Percentiles rank a stretch among this genome's conserved stretches.
Conservation (phyloP, 2,113 vertebrate species). For the Equus quagga region DNA sequence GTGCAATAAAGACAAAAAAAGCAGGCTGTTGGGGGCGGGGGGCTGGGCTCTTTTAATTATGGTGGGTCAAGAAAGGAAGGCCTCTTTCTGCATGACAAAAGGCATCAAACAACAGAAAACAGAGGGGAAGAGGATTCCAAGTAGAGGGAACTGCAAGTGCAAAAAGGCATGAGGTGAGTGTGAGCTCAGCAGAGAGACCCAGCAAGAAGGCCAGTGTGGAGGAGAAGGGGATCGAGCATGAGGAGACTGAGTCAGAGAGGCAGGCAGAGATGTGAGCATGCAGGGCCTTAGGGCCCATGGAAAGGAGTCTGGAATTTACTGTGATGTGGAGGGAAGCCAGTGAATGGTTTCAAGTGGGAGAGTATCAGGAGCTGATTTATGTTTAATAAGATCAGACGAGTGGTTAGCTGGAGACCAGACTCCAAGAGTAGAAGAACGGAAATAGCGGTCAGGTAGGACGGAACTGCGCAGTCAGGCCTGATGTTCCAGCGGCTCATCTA, state of each 20-base stretch:
- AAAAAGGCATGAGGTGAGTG: not conserved
- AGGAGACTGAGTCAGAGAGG: not conserved
- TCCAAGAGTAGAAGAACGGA: not conserved
- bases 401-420: not conserved
- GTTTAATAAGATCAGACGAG: not conserved
- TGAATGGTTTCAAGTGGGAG: not conserved
- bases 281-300: not conserved
- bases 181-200: not conserved
- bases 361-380: not conserved
- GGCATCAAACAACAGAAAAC: not conserved
- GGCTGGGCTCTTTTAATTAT: not conserved
- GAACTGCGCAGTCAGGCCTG: not conserved
- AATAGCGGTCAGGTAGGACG: not conserved
- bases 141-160: not conserved
- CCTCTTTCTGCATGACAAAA: not conserved
- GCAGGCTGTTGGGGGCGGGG: not conserved
- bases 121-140: not conserved
- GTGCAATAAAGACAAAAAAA: not conserved
- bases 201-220: not conserved
- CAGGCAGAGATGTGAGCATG: not conserved
- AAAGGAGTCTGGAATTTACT: not conserved
- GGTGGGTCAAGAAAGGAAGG: not conserved
- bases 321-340: not conserved
- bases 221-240: fast-evolving
- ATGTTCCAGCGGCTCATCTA: not conserved